Evolutionary conservation across 2,888 invertebrate species (phyloP).

Genomic region (Amiota minor): DNA sequence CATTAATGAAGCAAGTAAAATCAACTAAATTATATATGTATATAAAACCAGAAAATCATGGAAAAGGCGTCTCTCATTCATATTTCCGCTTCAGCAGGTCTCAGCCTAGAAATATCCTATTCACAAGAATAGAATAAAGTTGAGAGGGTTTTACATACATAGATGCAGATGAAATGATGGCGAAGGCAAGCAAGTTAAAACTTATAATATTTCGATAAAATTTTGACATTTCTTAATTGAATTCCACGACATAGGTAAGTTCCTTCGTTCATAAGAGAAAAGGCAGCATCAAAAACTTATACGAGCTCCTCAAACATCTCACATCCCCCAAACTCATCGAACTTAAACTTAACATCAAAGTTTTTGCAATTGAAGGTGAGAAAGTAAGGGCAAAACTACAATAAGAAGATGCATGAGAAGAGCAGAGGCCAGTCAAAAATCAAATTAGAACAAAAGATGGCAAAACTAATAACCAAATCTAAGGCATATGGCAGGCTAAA

Average conservation of each 20-base stretch:
- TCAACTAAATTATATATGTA: conserved; percentile 12
- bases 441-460: conserved; percentile 68
- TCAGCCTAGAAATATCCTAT: conserved; percentile 1
- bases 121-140: background rate
- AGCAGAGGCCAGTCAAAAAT: conserved; percentile 61
- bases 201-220: conserved; percentile 56
- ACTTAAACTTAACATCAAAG: conserved; percentile 39
- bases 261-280: conserved; percentile 15
- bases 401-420: conserved; percentile 56
- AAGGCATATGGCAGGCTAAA: background rate
- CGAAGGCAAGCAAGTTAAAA: too few species aligned
- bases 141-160: too few species aligned
- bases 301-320: too few species aligned
- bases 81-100: background rate
- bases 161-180: too few species aligned
- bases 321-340: conserved; percentile 39
- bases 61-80: background rate
- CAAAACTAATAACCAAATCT: conserved; percentile 30
- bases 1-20: conserved; percentile 57
- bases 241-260: conserved; percentile 58
- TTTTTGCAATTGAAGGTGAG: too few species aligned
- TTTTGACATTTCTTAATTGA: conserved; percentile 68
- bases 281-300: conserved; percentile 32
- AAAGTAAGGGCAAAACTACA: conserved; percentile 36
- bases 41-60: conserved; percentile 1